A percentile compares a stretch with the other conserved stretches of the same genome.
These are phyloP conservation scores for Ficedula albicollis DNA, from an alignment of 2,797 vertebrate genomes.

Conservation along the genomic window DNA sequence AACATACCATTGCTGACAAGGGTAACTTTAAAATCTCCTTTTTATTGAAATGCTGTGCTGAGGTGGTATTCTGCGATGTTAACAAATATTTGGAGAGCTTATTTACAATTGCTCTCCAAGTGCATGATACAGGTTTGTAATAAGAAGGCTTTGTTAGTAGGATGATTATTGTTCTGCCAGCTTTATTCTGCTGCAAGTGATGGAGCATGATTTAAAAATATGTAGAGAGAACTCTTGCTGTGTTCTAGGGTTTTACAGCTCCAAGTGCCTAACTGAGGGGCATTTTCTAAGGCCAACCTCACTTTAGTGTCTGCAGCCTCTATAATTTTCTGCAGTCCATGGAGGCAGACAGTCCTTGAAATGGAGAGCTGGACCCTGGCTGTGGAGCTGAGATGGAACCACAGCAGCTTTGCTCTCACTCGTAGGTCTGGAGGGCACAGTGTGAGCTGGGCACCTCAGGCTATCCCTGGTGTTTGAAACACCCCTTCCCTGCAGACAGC, in stretches of 20 bases:
- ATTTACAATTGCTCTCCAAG: neutral
- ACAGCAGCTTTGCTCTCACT: neutral
- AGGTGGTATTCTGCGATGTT: neutral
- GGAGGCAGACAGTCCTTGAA: neutral
- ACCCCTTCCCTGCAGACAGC: neutral
- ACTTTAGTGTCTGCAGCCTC: neutral
- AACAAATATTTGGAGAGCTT: neutral
- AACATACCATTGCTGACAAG: neutral
- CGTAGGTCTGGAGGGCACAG: rapidly evolving
- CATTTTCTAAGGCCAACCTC: neutral
- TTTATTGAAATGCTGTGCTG: neutral
- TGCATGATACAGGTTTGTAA: neutral
- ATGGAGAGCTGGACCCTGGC: neutral
- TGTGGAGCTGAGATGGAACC: neutral
- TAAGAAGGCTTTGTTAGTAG: neutral
- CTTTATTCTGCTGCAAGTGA: neutral
- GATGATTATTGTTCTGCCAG: neutral
- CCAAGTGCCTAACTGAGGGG: neutral
- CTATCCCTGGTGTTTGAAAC: neutral
- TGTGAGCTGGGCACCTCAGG: neutral
- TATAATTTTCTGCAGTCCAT: neutral
- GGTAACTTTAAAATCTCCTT: neutral
- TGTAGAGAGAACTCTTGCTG: neutral
- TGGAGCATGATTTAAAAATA: neutral
- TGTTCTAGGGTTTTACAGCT: neutral